Conservation (phyloP, 1,140 invertebrate species). For the Micrasema minimum region DNA sequence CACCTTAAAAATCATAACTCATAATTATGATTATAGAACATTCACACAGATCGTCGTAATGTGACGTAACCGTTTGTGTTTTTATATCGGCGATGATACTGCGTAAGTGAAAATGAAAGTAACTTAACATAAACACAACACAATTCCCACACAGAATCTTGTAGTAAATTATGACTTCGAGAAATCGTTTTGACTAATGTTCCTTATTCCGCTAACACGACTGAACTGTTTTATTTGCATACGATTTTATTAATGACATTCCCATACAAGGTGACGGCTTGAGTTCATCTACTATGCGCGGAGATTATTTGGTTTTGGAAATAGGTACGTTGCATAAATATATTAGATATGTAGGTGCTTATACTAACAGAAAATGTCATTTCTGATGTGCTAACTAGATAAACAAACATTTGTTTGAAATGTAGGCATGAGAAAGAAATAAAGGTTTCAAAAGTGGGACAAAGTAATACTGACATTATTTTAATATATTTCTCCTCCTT, state of each 20-base stretch:
- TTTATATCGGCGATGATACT: conserved; percentile 24
- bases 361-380: too few relatives aligned
- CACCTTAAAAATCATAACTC: conserved; percentile 1
- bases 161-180: background rate
- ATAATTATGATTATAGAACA: conserved; percentile 19
- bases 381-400: too few relatives aligned
- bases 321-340: too few relatives aligned
- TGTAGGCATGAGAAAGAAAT: too few relatives aligned
- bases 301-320: too few relatives aligned
- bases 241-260: conserved; percentile 1
- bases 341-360: too few relatives aligned
- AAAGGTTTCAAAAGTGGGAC: too few relatives aligned
- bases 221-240: conserved; percentile 24
- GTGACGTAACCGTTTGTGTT: conserved; percentile 9
- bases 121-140: background rate
- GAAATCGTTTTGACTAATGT: conserved; percentile 26
- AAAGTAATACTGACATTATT: too few relatives aligned
- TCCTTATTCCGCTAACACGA: background rate
- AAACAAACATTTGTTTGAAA: too few relatives aligned
- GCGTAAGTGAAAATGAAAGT: conserved; percentile 36
- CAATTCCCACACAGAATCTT: conserved; percentile 15
- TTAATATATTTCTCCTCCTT: too few relatives aligned
- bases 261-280: conserved; percentile 1
- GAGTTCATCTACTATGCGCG: too few relatives aligned
- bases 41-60: conserved; percentile 17